Percentiles rank a stretch among this genome's conserved stretches.
phyloP scores from a whole-genome alignment of 2,113 vertebrate species.

The Noturus placidus region DNA sequence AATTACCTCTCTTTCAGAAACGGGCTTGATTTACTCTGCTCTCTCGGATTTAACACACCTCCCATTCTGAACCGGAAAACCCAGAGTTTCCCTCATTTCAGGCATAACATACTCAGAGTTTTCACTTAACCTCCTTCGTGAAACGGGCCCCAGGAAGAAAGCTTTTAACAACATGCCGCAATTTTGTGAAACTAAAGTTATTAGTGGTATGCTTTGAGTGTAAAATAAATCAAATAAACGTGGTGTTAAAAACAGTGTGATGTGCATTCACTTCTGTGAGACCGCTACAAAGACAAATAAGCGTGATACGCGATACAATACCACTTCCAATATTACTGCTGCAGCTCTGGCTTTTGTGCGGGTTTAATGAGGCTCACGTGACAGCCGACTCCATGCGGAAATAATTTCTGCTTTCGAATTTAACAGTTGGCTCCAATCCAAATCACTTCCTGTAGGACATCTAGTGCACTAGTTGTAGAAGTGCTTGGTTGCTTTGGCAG shows the following conservation, averaged over 20 bases:
- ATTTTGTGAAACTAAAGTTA: not conserved
- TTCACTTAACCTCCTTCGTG: no score
- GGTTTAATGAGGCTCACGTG: conserved; percentile 35
- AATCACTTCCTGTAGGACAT: not conserved
- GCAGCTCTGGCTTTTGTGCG: not conserved
- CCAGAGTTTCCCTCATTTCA: no score
- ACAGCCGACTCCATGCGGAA: not conserved
- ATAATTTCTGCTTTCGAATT: not conserved
- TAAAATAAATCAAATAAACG: not conserved
- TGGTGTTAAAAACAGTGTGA: not conserved
- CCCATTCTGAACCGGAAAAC: no score
- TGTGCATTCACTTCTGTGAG: not conserved
- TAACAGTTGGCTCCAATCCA: not conserved
- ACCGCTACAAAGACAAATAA: not conserved
- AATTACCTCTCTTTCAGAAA: no score
- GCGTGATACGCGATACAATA: not conserved
- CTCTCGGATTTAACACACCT: no score
- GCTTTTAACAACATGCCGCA: not conserved
- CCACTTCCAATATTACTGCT: not conserved
- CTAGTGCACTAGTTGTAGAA: not conserved
- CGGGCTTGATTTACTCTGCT: no score
- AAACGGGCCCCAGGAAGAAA: not conserved
- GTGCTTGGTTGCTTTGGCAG: not conserved
- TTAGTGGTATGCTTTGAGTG: not conserved
- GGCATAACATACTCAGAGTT: no score